Evolutionary conservation across 2,113 vertebrate species (phyloP).

Genomic region (Lontra canadensis): DNA sequence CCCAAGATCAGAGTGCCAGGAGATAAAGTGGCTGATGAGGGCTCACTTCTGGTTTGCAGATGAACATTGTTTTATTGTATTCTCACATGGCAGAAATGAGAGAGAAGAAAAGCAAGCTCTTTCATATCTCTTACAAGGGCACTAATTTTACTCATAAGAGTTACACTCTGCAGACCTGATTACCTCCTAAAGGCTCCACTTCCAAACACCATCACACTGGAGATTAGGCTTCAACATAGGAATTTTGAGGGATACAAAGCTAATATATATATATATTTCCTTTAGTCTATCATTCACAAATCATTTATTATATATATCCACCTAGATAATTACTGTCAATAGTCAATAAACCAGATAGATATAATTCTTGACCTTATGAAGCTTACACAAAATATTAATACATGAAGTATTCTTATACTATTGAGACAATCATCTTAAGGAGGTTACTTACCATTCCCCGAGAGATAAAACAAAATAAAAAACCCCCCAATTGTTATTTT

Average conservation of each 20-base stretch:
- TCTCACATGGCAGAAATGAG: neutral
- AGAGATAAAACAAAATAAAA: too few species aligned
- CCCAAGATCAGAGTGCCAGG: neutral
- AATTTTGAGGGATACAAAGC: neutral
- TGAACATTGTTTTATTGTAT: neutral
- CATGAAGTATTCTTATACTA: neutral
- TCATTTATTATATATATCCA: neutral
- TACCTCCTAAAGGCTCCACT: neutral
- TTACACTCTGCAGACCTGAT: neutral
- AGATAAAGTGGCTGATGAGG: neutral
- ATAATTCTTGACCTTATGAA: neutral
- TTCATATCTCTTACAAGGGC: neutral
- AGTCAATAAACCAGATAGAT: neutral
- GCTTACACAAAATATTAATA: neutral
- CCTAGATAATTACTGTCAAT: neutral
- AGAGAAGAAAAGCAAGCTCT: neutral
- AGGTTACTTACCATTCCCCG: too few species aligned
- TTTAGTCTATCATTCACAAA: neutral
- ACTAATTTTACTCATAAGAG: neutral
- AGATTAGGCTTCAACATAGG: neutral
- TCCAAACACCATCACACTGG: neutral
- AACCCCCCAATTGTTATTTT: neutral
- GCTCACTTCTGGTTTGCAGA: neutral
- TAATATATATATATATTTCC: neutral
- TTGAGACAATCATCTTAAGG: neutral